phyloP scores from a whole-genome alignment of 2,113 vertebrate species.

The Leptobrachium leishanense region DNA sequence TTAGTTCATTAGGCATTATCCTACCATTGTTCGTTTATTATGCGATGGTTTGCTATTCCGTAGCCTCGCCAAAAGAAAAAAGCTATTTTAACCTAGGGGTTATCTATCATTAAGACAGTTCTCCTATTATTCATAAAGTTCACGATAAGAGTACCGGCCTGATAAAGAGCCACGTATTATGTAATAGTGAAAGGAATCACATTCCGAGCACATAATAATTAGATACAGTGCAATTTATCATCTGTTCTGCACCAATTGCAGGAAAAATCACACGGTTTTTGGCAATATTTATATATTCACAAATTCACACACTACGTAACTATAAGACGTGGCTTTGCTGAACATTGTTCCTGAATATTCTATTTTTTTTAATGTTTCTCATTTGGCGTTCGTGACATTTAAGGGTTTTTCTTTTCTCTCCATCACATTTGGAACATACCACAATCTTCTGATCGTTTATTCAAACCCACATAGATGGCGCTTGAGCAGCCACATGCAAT shows the following conservation, averaged over 20 bases:
- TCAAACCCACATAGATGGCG: slow-evolving; percentile 20
- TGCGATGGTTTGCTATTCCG: not conserved
- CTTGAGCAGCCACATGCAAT: slow-evolving; percentile 18
- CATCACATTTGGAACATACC: slow-evolving; percentile 5
- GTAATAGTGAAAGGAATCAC: slow-evolving; percentile 8
- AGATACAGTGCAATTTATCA: not conserved
- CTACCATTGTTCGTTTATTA: not conserved
- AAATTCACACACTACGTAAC: not conserved
- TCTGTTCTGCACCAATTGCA: not conserved
- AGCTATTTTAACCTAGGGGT: not conserved
- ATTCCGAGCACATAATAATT: slow-evolving; percentile 1
- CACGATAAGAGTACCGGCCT: slow-evolving; percentile 1
- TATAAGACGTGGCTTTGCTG: not conserved
- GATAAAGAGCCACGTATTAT: slow-evolving; percentile 12
- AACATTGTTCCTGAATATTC: too few species aligned
- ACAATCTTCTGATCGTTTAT: slow-evolving; percentile 15
- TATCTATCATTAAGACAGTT: slow-evolving; percentile 17
- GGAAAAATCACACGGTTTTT: not conserved
- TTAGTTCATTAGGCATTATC: slow-evolving; percentile 1
- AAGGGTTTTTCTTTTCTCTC: too few species aligned
- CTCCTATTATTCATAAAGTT: slow-evolving; percentile 17
- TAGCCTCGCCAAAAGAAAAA: not conserved
- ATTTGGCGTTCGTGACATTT: too few species aligned
- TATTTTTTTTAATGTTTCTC: too few species aligned
- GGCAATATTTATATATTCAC: not conserved